phyloP scores from a whole-genome alignment of 2,113 vertebrate species.

The Hypanus sabinus region DNA sequence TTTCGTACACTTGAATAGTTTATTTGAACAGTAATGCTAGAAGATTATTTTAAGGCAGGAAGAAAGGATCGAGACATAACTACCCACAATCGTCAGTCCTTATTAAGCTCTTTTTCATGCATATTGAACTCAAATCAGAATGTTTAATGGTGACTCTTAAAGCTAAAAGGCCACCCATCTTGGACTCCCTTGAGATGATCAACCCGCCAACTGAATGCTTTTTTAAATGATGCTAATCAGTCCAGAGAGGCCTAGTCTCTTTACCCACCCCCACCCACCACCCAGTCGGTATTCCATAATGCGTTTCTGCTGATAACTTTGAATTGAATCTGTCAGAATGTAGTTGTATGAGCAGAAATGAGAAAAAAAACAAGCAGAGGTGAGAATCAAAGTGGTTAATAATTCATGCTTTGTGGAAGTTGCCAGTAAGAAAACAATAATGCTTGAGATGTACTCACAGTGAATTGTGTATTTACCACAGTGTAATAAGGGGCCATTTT shows the following conservation, averaged over 20 bases:
- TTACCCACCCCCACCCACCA: constrained; percentile 54
- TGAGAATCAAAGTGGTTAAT: constrained; percentile 43
- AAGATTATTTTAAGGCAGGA: constrained; percentile 75
- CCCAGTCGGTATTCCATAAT: constrained; percentile 72
- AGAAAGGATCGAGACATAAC: constrained; percentile 64
- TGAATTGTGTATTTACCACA: constrained; percentile 17
- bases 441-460: background rate
- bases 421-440: background rate
- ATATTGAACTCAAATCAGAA: constrained; percentile 77
- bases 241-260: constrained; percentile 84
- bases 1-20: constrained; percentile 73
- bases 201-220: constrained; percentile 72
- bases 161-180: constrained; percentile 84
- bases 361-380: constrained; percentile 50
- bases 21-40: constrained; percentile 82
- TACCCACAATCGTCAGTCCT: constrained; percentile 30
- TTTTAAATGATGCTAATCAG: constrained; percentile 98
- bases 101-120: constrained; percentile 40
- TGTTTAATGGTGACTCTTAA: constrained; percentile 76
- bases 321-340: constrained; percentile 87
- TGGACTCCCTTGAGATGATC: constrained; percentile 67
- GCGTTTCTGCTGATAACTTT: constrained; percentile 91
- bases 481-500: constrained; percentile 36
- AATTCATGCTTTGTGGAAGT: background rate
- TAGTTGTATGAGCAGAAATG: constrained; percentile 59